Base-by-base conservation (phyloP, 2,888 invertebrate genomes). In the Ectropis crepuscularia region DNA sequence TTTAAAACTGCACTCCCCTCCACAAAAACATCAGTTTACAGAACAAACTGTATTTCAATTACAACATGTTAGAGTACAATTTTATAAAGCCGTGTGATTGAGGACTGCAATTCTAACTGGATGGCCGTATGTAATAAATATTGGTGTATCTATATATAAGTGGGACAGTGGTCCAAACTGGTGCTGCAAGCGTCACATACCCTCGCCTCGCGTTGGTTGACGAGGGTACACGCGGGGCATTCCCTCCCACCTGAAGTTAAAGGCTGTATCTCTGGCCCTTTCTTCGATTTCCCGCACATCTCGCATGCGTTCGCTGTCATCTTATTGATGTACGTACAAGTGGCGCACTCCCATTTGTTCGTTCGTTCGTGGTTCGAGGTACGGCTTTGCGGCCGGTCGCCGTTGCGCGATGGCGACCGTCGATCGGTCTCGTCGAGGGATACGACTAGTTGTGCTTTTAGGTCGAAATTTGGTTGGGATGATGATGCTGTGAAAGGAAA, bases 221-320 rank as follows among this genome's bases (percentile, higher is more conserved):
- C 96, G 51, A 96, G 89, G 2, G 97, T 97, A 81, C 97, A 97
- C 37, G 94, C 89, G 0, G 95, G 95, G 72, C 97, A 97, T 80
- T 96, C 95, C 53, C 95, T 93, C 0, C 96, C 96, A 0, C 96
- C 96, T 8, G 96, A 95, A 12, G 95, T 94, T 50, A 96, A 87
- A 0, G 96, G 95, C 67, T 94, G 93, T 36, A 94, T 92, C 74
- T 95, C 95, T 6, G 94, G 93, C 0, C 95, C 95, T 50, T 81
- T 81, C 59, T 91, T 92, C 0, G 95, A 95, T 79, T 96, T 96
- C 28, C 95, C 94, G 75, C 96, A 96, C 94, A 96, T 96, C 68
- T 96, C 96, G 79, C 96, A 97, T 28, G 95, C 95, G 9, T 93
- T 93, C 28, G 84, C 82, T 0, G 79, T 74, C 0, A 81, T 75